Evolutionary conservation across 2,888 invertebrate species (phyloP), one percentile per base, ranked within the genome.

Genomic region (Ochropleura plecta): DNA sequence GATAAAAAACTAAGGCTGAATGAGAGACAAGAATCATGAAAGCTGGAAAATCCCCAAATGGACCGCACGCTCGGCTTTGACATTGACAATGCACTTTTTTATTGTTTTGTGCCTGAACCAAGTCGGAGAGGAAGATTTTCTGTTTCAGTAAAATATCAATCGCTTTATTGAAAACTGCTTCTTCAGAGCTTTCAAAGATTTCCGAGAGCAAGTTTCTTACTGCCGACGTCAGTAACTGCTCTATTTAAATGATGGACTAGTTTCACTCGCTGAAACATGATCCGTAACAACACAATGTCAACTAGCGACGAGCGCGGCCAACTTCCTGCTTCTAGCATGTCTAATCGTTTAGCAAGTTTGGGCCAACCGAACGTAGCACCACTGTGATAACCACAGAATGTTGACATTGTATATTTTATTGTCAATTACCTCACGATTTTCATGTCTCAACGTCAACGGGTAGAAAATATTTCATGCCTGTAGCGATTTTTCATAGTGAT

Each of bases 381-480:
- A 63, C 73, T 46, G 72, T 70, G 85, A 81, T 88, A 88, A 85
- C 78, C 70, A 49, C 70, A 62, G 73, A 76, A 60, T 89, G 84
- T 90, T 90, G 90, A 88, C 89, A 82, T 83, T 82, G 69, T 79
- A 59, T 82, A 79, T 85, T 88, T 85, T 79, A 78, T 78, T 90
- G 89, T 89, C 88, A 90, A 89, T 88, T 91, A 89, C 82, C 82
- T 86, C 81, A 90, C 74, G 76, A 85, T 93, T 92, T 91, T 92
- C 90, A 88, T 85, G 91, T 91, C 90, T 93, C 93, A 93, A 93
- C 93, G 93, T 85, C 92, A 91, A 86, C 65, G n/a, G 40, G 81
- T 72, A 65, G 83, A 79, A 78, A 83, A 79, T 78, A 70, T 76
- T 75, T 79, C 63, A 79, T 60, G 62, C 64, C 78, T 76, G 75